A percentile compares a stretch with the other conserved stretches of the same genome.
phyloP scores from a whole-genome alignment of 2,797 vertebrate species.

The Arremon aurantiirostris region DNA sequence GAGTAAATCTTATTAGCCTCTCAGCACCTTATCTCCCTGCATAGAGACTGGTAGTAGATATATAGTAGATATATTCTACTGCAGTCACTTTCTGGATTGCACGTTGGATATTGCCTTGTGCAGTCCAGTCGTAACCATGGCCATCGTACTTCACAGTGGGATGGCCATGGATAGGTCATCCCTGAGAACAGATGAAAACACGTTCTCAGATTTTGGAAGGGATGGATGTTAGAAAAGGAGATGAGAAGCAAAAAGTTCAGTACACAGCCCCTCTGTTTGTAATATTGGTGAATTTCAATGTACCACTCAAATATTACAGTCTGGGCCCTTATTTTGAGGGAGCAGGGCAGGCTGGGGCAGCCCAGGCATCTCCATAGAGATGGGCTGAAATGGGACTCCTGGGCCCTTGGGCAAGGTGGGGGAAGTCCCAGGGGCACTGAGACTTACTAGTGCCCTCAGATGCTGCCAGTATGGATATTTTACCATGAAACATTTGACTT shows the following conservation, averaged over 20 bases:
- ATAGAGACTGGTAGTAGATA: conserved; percentile 65
- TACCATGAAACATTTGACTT: neutral
- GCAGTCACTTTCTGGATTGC: conserved; percentile 37
- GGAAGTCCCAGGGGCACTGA: neutral
- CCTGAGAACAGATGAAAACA: neutral
- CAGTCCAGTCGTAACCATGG: neutral
- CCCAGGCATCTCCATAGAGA: neutral
- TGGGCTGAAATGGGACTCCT: neutral
- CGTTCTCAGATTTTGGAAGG: neutral
- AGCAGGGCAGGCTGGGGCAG: neutral
- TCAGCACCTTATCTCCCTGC: conserved; percentile 67
- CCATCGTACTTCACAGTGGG: neutral
- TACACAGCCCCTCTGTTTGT: neutral
- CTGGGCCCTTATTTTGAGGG: neutral
- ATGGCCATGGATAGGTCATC: neutral
- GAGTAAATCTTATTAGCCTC: conserved; percentile 80
- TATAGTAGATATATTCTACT: conserved; percentile 57
- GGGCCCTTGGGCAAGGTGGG: neutral
- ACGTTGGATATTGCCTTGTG: conserved; percentile 11
- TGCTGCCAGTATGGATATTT: neutral
- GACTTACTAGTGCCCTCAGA: neutral
- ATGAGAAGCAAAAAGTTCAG: neutral
- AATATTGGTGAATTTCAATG: neutral
- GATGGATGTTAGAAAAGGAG: neutral
- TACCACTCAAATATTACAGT: neutral